Evolutionary conservation across 2,888 invertebrate species (phyloP), one percentile per base, ranked within the genome.

Genomic region (Macropis europaea): DNA sequence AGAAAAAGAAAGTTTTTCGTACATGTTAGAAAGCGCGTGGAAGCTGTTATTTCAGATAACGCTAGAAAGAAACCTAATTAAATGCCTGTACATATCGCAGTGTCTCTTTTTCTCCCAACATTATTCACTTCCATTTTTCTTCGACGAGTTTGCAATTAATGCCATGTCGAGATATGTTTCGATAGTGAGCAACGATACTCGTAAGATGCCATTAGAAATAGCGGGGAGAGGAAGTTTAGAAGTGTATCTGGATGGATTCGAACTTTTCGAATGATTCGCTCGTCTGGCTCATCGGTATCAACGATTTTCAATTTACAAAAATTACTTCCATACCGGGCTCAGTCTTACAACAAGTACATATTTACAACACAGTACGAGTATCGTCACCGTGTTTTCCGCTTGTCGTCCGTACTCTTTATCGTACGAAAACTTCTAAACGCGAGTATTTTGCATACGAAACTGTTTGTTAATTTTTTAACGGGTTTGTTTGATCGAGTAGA

Each of bases 131-230:
- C 2, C 40, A 9, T 13, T 4, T 47, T 19, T 28, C 17, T 19
- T 22, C n/a, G 30, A 17, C n/a, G 30, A 17, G 30, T 19, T 7
- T 17, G 28, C 30, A 3, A 19, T 26, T 54, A 22, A 30, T 43
- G 11, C 17, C 38, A 11, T 50, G 22, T 50, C 40, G 40, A 36
- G 59, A 60, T 50, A 50, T 60, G 59, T 60, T 13, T 38, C 13
- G 26, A 30, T 38, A 11, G 38, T n/a, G 7, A 26, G 38, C 38
- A 50, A 60, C 50, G 28, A 40, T 60, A 50, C 50, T 60, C 50
- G 48, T 40, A 50, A 48, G 38, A 24, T 22, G 11, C 50, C 19
- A 15, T 7, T 38, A 19, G 36, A 57, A 48, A 38, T 32, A 6
- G 19, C 38, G n/a, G 17, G 47, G 30, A 40, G n/a, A n/a, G n/a